phyloP scores from a whole-genome alignment of 2,113 vertebrate genomes.

The Elachura formosa region DNA sequence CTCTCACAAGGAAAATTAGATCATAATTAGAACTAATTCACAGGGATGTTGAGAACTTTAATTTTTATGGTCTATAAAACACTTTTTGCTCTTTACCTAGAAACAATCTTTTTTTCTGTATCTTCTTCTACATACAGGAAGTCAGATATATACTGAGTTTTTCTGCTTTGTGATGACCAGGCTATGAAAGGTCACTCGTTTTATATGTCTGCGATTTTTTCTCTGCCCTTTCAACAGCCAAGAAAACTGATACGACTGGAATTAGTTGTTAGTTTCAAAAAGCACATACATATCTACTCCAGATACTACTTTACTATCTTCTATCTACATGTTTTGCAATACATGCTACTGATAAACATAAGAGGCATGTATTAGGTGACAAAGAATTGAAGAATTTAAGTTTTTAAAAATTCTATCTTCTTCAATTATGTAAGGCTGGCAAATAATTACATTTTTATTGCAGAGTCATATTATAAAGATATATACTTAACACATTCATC shows the following conservation, averaged over 20 bases:
- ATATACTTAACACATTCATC: not conserved
- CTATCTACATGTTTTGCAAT: not conserved
- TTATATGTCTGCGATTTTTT: not conserved
- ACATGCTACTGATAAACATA: not conserved
- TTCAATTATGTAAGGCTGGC: not conserved
- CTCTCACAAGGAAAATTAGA: not conserved
- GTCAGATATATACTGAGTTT: not conserved
- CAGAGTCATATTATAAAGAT: not conserved
- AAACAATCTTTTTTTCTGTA: conserved; percentile 2
- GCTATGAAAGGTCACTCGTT: not conserved
- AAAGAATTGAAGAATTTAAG: not conserved
- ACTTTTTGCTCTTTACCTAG: not conserved
- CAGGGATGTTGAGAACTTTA: not conserved
- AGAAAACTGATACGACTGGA: not conserved
- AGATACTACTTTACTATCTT: not conserved
- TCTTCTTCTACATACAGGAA: conserved; percentile 42
- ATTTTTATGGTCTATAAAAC: not conserved
- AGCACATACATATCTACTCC: not conserved
- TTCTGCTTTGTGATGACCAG: not conserved
- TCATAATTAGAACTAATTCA: not conserved
- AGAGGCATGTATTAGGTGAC: not conserved
- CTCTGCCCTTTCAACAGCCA: not conserved
- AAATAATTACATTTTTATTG: not conserved
- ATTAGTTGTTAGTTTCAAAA: not conserved
- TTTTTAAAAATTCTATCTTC: not conserved